Evolutionary conservation across 1,140 invertebrate genomes (phyloP).

Genomic region (Panagrolaimus sp.): DNA sequence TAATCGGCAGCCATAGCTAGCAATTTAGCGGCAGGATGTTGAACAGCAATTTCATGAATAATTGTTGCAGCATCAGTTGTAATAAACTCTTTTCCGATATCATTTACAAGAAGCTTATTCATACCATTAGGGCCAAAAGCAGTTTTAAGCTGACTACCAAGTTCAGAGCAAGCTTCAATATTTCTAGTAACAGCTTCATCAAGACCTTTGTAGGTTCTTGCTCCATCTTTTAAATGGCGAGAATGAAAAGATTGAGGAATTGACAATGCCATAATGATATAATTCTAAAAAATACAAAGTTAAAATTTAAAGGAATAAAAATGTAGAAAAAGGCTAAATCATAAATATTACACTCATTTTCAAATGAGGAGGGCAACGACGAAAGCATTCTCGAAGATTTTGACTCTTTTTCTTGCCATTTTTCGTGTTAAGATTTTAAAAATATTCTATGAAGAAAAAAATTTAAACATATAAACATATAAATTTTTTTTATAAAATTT

Average conservation of each 20-base stretch:
- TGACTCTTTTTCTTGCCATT: too few species aligned
- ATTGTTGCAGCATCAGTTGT: conserved; percentile 99
- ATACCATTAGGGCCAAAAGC: conserved; percentile 90
- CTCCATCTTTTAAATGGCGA: conserved; percentile 32
- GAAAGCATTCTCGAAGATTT: too few species aligned
- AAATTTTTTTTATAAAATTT: too few species aligned
- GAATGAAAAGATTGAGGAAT: conserved; percentile 4
- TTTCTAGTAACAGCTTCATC: conserved; percentile 95
- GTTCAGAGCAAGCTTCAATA: conserved; percentile 89
- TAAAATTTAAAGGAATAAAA: too few species aligned
- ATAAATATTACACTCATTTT: too few species aligned
- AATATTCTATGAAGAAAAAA: too few species aligned
- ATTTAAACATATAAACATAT: too few species aligned
- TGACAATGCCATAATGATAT: neutral
- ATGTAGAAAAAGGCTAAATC: too few species aligned
- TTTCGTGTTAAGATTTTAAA: too few species aligned
- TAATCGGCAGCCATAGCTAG: conserved; percentile 91
- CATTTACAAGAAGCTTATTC: conserved; percentile 99
- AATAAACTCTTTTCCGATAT: conserved; percentile 94
- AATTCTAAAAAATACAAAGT: too few species aligned
- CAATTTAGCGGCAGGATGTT: conserved; percentile 96
- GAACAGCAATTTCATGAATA: conserved; percentile 85
- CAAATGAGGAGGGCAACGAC: too few species aligned
- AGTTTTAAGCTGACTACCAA: conserved; percentile 82
- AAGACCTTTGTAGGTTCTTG: conserved; percentile 84